Percentiles rank a stretch among this genome's conserved stretches.
These are phyloP conservation scores for Sceliomorpha sp. DNA, from an alignment of 2,888 invertebrate species.

Conservation along the genomic window DNA sequence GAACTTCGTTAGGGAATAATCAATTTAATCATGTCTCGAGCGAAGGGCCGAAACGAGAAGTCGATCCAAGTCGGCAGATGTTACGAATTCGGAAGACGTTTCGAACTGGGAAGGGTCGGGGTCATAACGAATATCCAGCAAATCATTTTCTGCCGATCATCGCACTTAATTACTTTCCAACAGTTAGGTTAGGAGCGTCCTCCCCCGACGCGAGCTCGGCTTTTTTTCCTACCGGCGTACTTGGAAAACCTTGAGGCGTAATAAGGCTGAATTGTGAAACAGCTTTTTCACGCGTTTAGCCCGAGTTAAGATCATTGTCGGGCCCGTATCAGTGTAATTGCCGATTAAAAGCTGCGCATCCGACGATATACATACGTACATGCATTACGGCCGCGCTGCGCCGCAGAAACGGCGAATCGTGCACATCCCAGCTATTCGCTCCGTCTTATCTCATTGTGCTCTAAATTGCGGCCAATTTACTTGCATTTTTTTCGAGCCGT, in stretches of 20 bases:
- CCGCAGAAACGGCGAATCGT: conserved; percentile 53
- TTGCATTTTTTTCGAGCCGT: conserved; percentile 69
- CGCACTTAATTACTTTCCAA: no score
- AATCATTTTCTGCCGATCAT: no score
- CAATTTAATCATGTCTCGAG: no score
- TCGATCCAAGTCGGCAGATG: no score
- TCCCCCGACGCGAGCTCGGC: no score
- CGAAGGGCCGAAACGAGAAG: no score
- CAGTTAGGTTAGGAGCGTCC: no score
- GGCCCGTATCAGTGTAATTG: conserved; percentile 45
- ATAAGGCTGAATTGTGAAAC: conserved; percentile 5
- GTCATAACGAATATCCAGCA: no score
- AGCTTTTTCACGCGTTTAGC: conserved; percentile 27
- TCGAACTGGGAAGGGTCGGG: no score
- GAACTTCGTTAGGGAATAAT: conserved; percentile 21
- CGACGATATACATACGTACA: conserved; percentile 22
- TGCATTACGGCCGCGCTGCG: conserved; percentile 24
- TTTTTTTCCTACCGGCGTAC: no score
- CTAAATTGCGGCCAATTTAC: conserved; percentile 74
- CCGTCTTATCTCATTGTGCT: conserved; percentile 62
- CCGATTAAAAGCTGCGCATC: conserved; percentile 44
- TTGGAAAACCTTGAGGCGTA: no score
- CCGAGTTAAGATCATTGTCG: conserved; percentile 34
- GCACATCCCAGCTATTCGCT: conserved; percentile 45
- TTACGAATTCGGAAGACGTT: no score